Conservation (phyloP, 1,140 invertebrate species). For the Zaprionus gabonicus region DNA sequence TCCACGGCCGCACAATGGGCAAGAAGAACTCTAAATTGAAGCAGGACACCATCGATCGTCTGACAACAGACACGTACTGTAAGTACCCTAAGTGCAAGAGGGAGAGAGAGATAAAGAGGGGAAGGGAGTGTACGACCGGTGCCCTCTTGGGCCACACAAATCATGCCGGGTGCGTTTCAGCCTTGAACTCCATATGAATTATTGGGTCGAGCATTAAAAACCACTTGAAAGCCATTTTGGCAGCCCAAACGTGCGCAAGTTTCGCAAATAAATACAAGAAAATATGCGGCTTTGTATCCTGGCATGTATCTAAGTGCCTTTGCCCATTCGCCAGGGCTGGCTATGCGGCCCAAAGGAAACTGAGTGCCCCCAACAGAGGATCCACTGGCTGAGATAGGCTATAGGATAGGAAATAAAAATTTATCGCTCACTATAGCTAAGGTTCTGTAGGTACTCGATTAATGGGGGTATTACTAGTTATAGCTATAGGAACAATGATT, state of each 20-base stretch:
- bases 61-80: conserved; percentile 96
- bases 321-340: not conserved
- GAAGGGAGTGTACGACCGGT: not conserved
- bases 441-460: not conserved
- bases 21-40: conserved; percentile 97
- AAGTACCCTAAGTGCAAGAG: conserved; percentile 85
- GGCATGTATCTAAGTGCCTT: conserved; percentile 29
- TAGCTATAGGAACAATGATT: not conserved
- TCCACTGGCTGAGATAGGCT: not conserved
- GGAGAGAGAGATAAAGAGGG: not conserved
- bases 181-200: conserved; percentile 71
- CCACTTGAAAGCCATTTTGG: conserved; percentile 69
- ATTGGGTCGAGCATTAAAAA: conserved; percentile 35
- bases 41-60: conserved; percentile 95
- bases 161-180: conserved; percentile 44
- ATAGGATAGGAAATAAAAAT: too few species aligned
- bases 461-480: not conserved
- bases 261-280: conserved; percentile 37
- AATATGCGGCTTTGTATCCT: conserved; percentile 14
- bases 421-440: not conserved
- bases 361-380: not conserved
- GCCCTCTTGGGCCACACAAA: conserved; percentile 31
- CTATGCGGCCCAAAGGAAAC: not conserved
- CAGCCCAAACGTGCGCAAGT: conserved; percentile 51
- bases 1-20: conserved; percentile 86